Percentiles rank a stretch among this genome's conserved stretches.
Conservation (phyloP, 2,888 invertebrate species). For the Operophtera brumata region DNA sequence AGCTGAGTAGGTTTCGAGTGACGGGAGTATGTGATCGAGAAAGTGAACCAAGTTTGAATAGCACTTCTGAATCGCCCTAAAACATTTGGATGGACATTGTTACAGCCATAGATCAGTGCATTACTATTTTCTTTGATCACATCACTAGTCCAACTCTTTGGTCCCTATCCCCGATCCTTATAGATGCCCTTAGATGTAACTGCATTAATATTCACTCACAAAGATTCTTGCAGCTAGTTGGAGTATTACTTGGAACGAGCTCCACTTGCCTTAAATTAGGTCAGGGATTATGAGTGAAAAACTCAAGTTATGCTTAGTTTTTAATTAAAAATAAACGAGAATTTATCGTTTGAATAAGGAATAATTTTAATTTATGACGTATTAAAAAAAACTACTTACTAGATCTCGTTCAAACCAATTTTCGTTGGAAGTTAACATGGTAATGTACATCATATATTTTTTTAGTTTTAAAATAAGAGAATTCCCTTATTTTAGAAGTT, state of each 20-base stretch:
- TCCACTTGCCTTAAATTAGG: constrained; percentile 26
- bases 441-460: too few relatives aligned
- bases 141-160: neutral
- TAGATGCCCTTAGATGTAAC: constrained; percentile 18
- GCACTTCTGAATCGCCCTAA: neutral
- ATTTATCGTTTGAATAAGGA: constrained; percentile 1
- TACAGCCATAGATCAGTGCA: too few relatives aligned
- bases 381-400: too few relatives aligned
- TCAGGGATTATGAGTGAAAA: constrained; percentile 25
- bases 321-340: constrained; percentile 15
- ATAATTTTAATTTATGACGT: too few relatives aligned
- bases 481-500: too few relatives aligned
- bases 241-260: constrained; percentile 29
- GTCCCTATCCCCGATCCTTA: neutral
- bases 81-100: neutral
- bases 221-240: constrained; percentile 22
- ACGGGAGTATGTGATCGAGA: too few relatives aligned
- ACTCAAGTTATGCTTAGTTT: constrained; percentile 15
- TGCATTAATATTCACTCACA: constrained; percentile 45
- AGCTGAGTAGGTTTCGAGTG: too few relatives aligned
- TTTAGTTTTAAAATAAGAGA: too few relatives aligned
- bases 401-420: too few relatives aligned
- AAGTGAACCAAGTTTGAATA: too few relatives aligned
- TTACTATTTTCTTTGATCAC: too few relatives aligned
- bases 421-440: too few relatives aligned